Percentiles rank a stretch among this genome's conserved stretches.
These are phyloP conservation scores for Drosophila greeni DNA, from an alignment of 2,888 invertebrate genomes.

Conservation along the genomic window DNA sequence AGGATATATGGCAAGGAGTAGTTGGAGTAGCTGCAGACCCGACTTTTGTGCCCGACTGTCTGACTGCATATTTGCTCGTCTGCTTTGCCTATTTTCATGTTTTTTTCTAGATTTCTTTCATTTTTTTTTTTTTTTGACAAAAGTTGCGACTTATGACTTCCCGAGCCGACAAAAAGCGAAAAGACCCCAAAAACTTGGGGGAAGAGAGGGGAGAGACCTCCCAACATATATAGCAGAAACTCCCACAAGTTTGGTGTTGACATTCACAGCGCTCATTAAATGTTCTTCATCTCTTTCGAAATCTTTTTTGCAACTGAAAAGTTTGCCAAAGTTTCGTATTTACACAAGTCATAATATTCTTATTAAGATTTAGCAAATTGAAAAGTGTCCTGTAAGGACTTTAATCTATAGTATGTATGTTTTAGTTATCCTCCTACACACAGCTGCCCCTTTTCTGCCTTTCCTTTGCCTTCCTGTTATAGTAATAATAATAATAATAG, in stretches of 20 bases:
- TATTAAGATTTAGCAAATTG: constrained; percentile 34
- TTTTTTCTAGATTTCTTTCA: background rate
- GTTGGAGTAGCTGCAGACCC: constrained; percentile 15
- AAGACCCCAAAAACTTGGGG: constrained; percentile 2
- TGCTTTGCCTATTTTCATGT: constrained; percentile 66
- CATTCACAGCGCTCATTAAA: constrained; percentile 71
- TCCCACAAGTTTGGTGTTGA: constrained; percentile 61
- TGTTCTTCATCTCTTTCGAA: constrained; percentile 13
- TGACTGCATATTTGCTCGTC: constrained; percentile 63
- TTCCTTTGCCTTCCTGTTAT: constrained; percentile 12
- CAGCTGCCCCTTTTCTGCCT: background rate
- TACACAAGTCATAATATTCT: constrained; percentile 17
- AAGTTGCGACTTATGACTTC: constrained; percentile 68
- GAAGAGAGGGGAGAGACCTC: too few species aligned
- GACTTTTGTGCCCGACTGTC: constrained; percentile 43
- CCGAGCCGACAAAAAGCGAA: constrained; percentile 40
- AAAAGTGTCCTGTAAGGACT: constrained; percentile 23
- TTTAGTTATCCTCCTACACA: constrained; percentile 16
- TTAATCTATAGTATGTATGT: constrained; percentile 52
- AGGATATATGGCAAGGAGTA: constrained; percentile 18
- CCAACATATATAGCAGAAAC: constrained; percentile 2
- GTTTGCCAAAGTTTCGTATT: constrained; percentile 25
- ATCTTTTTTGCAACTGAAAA: constrained; percentile 23
- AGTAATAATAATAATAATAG: constrained; percentile 61
- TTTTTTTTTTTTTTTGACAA: constrained; percentile 24